Evolutionary conservation across 1,140 invertebrate species (phyloP).

Genomic region (Drosophila bipectinata): DNA sequence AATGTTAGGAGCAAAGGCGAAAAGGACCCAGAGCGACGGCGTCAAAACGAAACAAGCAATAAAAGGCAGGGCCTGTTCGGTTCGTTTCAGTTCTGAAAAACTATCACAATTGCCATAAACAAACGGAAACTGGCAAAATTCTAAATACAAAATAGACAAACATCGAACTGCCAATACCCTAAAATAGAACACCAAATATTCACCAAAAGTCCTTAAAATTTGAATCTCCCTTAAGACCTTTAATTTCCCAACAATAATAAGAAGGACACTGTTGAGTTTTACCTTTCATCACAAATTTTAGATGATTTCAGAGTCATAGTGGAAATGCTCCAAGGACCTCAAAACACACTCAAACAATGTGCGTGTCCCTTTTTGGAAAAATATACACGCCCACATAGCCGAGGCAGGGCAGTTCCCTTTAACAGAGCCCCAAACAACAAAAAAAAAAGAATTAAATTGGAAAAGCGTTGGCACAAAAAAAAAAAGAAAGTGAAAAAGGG

Average conservation of each 20-base stretch:
- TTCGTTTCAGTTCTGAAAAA: conserved; percentile 66
- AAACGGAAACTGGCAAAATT: conserved; percentile 36
- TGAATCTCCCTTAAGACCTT: neutral
- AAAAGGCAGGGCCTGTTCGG: conserved; percentile 66
- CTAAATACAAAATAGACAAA: neutral
- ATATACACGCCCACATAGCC: conserved; percentile 55
- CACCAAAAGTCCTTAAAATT: neutral
- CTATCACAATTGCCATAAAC: conserved; percentile 56
- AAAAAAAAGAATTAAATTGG: conserved; percentile 41
- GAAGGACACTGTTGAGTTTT: neutral
- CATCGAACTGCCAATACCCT: conserved; percentile 38
- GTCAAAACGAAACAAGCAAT: conserved; percentile 60
- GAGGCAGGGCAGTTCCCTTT: conserved; percentile 17
- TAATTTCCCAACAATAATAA: neutral
- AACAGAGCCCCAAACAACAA: conserved; percentile 21
- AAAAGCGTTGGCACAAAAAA: conserved; percentile 27
- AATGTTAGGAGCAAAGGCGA: conserved; percentile 23
- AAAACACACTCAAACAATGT: conserved; percentile 35
- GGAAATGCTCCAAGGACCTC: conserved; percentile 35
- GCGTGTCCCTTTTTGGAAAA: conserved; percentile 49
- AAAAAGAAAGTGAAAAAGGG: conserved; percentile 50
- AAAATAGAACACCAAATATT: neutral
- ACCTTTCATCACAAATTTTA: conserved; percentile 18
- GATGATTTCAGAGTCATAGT: conserved; percentile 28
- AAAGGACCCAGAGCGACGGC: conserved; percentile 22